Evolutionary conservation across 2,888 invertebrate species (phyloP), one percentile per base, ranked within the genome.

Genomic region (Xanthorhoe spadicearia): DNA sequence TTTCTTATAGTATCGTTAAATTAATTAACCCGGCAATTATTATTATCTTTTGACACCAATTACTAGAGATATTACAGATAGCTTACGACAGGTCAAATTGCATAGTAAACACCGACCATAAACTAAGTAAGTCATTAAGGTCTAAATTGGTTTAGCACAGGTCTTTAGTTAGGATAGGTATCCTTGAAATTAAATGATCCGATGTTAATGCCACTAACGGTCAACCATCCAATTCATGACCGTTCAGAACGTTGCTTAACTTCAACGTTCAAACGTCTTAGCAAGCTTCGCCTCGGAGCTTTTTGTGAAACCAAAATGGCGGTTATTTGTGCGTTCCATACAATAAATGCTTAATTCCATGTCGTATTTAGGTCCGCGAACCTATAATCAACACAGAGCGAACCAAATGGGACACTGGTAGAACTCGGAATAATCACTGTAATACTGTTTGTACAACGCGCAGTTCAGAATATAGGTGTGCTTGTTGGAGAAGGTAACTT

Each of bases 371-470:
- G 43, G 38, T 67, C 61, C 28, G 52, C 48, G 5, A 51, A 51
- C 83, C 83, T 77, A 77, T 81, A 86, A 87, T 86, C 85, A 84
- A 74, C 70, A 67, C 78, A 66, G 75, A 76, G 78, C 83, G 83
- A 79, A 77, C 75, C 83, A 82, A 70, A 72, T 68, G 68, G 57
- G 72, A 72, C 64, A 64, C 61, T 70, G 62, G 66, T 64, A 57
- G 54, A 58, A 23, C 55, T 54, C 28, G 32, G 15, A 53, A 35
- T 64, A 58, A 70, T 68, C 61, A 70, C 68, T 68, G 58, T 68
- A 70, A 70, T 70, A 56, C 46, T 63, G 66, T 56, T 68, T 68
- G 61, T 60, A 61, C 61, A 66, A 50, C 55, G 23, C n/a, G 43
- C 63, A 64, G 23, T 19, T 7, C 7, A 0, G 23, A 68, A 68